phyloP scores from a whole-genome alignment of 2,888 invertebrate species.

The Cryptus armator region DNA sequence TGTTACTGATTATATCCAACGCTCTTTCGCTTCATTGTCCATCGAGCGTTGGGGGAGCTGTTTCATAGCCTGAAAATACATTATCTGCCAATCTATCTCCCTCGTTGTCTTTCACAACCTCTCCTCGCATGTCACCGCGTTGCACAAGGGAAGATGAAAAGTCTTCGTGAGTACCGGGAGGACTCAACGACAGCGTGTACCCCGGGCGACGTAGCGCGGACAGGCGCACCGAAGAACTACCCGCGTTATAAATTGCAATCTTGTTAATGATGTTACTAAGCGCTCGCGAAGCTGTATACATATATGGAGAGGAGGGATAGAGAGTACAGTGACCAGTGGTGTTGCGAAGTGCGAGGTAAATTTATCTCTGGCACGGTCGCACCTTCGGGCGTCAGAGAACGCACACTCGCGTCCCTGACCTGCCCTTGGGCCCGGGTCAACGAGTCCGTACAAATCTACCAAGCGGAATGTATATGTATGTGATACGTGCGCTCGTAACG shows the following conservation, averaged over 20 bases:
- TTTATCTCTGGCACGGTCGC: conserved; percentile 55
- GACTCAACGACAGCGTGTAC: conserved; percentile 47
- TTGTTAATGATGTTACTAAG: conserved; percentile 80
- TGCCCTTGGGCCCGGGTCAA: conserved; percentile 60
- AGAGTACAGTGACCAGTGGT: conserved; percentile 32
- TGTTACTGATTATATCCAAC: conserved; percentile 12
- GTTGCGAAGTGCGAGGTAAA: conserved; percentile 48
- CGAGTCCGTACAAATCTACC: conserved; percentile 60
- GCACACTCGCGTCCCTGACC: conserved; percentile 62
- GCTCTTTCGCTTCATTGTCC: conserved; percentile 10
- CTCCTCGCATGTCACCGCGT: conserved; percentile 35
- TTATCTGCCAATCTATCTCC: conserved; percentile 49
- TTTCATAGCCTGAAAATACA: conserved; percentile 33
- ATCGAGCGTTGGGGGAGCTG: not conserved
- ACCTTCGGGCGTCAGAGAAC: conserved; percentile 58
- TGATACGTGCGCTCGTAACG: conserved; percentile 10
- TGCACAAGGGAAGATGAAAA: conserved; percentile 42
- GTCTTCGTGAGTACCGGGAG: conserved; percentile 28
- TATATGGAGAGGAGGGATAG: conserved; percentile 32
- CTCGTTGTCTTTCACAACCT: conserved; percentile 65
- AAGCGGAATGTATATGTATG: conserved; percentile 34
- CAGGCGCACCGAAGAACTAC: conserved; percentile 77
- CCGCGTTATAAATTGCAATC: conserved; percentile 83
- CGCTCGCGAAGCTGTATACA: conserved; percentile 32
- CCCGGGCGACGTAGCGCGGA: conserved; percentile 66